Conservation (phyloP, 2,888 invertebrate species). For the Vannuccia rotundouncinata region DNA sequence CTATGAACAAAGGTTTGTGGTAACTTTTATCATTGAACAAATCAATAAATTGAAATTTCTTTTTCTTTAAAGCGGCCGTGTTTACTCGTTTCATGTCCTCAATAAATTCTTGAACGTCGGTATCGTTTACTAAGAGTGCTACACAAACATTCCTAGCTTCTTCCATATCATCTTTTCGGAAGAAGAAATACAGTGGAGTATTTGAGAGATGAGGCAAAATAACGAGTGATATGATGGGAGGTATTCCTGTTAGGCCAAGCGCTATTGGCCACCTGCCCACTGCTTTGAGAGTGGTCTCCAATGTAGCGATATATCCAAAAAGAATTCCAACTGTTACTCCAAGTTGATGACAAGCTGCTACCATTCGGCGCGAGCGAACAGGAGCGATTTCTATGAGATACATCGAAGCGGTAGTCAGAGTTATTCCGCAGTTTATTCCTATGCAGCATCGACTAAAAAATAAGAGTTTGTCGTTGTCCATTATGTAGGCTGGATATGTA, state of each 20-base stretch:
- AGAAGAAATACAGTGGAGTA: constrained; percentile 86
- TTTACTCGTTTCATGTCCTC: constrained; percentile 37
- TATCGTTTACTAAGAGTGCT: too few species aligned
- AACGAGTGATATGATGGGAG: constrained; percentile 80
- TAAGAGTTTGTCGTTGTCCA: constrained; percentile 78
- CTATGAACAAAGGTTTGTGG: constrained; percentile 84
- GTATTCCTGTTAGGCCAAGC: constrained; percentile 79
- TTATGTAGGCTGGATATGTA: constrained; percentile 13
- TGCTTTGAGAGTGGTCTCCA: constrained; percentile 86
- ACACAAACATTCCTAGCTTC: too few species aligned
- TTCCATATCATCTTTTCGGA: constrained; percentile 86
- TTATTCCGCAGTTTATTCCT: constrained; percentile 90
- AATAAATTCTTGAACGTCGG: constrained; percentile 36
- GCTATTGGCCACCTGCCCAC: constrained; percentile 88
- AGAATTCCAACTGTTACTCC: constrained; percentile 91
- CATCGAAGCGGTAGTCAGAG: constrained; percentile 79
- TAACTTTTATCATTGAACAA: constrained; percentile 82
- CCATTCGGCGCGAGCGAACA: constrained; percentile 69
- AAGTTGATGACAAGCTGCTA: constrained; percentile 83
- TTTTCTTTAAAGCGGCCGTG: not conserved
- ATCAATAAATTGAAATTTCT: constrained; percentile 72
- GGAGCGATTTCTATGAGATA: constrained; percentile 84
- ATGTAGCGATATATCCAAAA: constrained; percentile 78
- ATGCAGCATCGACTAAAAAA: constrained; percentile 93
- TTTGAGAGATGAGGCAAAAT: constrained; percentile 89